Percentiles rank a stretch among this genome's conserved stretches.
These are phyloP conservation scores for Dasyornis broadbenti DNA, from an alignment of 2,113 vertebrate genomes.

Conservation along the genomic window DNA sequence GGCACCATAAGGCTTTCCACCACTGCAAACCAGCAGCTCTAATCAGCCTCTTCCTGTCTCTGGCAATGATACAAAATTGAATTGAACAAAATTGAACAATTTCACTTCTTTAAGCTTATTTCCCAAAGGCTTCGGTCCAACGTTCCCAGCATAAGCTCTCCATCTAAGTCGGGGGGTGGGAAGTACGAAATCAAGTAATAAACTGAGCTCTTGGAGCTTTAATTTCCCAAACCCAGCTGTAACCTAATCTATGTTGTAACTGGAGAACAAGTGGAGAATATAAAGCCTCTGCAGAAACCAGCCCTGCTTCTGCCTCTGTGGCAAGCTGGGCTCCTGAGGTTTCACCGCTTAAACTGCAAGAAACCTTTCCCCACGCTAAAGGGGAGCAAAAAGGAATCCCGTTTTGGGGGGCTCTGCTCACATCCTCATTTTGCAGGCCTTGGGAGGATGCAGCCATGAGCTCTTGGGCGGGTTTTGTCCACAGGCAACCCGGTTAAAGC, in stretches of 20 bases:
- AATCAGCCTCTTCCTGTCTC: not conserved
- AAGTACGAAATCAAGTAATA: constrained; percentile 8
- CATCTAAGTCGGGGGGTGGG: not conserved
- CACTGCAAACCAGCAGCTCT: not conserved
- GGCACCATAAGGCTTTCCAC: not conserved
- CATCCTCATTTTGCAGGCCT: not conserved
- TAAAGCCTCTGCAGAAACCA: not conserved
- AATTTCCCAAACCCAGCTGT: constrained; percentile 32
- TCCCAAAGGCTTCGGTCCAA: constrained; percentile 12
- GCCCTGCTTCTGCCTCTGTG: not conserved
- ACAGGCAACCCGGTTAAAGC: not conserved
- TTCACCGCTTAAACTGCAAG: not conserved
- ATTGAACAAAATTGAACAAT: constrained; percentile 38
- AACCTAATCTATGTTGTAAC: not conserved
- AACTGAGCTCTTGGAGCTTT: constrained; percentile 19
- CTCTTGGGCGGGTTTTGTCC: not conserved
- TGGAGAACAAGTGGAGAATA: not conserved
- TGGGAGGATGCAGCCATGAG: not conserved
- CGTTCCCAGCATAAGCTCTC: not conserved
- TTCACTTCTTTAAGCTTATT: constrained; percentile 45
- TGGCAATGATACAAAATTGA: constrained; percentile 12
- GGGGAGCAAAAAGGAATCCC: not conserved
- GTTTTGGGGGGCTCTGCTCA: not conserved
- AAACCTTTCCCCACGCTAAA: not conserved
- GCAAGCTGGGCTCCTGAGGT: not conserved